These are phyloP conservation scores for Stenurella melanura DNA, from an alignment of 2,888 invertebrate genomes.

Conservation along the genomic window DNA sequence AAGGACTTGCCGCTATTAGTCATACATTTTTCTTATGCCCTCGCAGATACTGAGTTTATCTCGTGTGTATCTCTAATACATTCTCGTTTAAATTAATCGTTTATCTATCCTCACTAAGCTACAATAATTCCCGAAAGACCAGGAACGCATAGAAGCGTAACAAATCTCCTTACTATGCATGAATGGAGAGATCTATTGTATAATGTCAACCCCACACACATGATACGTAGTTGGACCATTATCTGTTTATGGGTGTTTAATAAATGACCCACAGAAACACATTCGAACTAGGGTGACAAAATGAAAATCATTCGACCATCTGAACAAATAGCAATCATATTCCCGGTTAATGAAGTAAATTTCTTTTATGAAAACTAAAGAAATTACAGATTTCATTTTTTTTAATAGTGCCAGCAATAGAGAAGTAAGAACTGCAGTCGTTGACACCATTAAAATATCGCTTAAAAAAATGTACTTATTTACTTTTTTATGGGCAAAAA, in stretches of 20 bases:
- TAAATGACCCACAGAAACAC: slow-evolving; percentile 38
- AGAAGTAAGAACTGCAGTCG: no score
- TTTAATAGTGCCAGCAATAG: no score
- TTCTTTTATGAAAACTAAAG: slow-evolving; percentile 6
- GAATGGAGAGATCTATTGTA: slow-evolving; percentile 39
- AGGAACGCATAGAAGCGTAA: slow-evolving; percentile 40
- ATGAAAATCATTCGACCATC: slow-evolving; percentile 30
- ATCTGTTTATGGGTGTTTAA: slow-evolving; percentile 34
- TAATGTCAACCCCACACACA: slow-evolving; percentile 34
- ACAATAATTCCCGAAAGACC: slow-evolving; percentile 39
- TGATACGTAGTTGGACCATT: slow-evolving; percentile 35
- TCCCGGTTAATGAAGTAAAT: not conserved
- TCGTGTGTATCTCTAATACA: slow-evolving; percentile 23
- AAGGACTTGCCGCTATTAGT: not conserved
- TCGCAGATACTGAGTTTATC: not conserved
- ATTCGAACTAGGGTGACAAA: slow-evolving; percentile 20
- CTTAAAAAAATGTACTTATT: no score
- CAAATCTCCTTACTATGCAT: slow-evolving; percentile 42
- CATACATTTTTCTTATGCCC: not conserved
- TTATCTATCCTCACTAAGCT: slow-evolving; percentile 41
- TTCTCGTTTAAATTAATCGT: slow-evolving; percentile 38
- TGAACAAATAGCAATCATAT: slow-evolving; percentile 35
- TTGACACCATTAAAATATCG: no score
- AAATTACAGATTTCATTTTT: no score
- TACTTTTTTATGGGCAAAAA: no score